Base-by-base conservation (phyloP, 23 tunicate genomes). In the Ascidia mentula region DNA sequence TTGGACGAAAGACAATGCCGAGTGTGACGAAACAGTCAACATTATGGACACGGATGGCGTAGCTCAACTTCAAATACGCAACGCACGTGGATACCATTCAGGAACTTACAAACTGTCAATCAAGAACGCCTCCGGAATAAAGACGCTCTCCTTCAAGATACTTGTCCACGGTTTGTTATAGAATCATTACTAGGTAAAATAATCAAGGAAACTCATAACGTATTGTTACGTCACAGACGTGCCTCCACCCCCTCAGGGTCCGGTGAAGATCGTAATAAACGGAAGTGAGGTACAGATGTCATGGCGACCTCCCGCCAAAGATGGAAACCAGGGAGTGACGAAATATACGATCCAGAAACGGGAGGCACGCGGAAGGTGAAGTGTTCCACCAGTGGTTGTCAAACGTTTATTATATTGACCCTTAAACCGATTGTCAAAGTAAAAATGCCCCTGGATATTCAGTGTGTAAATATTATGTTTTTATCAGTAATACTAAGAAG, bases 301-400 rank as follows among this genome's bases (percentile, higher is more conserved):
- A 18, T 93, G 98, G 98, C 46, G 77, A 37, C 59, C 81, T 18
- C 81, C 92, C 22, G 70, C 91, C 28, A 53, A 72, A 42, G 92
- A 92, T 40, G 82, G 82, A 13, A 90, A 88, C 13, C 53, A 77
- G 45, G 53, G 73, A 3, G 46, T 88, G 22, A 82, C 59, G 0
- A 60, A 86, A 30, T 93, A 93, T 45, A 76, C 80, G 76, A 77
- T 93, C 6, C 98, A 93, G 69, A 83, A 79, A 69, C 85, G 98
- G 18, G 98, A 93, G 59, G 98, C 98, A 15, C 37, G 93, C 2
- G 98, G 98, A 84, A 93, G 98, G 98, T 93, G 46, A 30, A n/a
- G n/a, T n/a, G n/a, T n/a, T n/a, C n/a, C n/a, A n/a, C n/a, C n/a
- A n/a, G n/a, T n/a, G n/a, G n/a, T n/a, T n/a, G n/a, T n/a, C n/a